These are phyloP conservation scores for Apis mellifera DNA, from an alignment of 1,140 invertebrate genomes.

Conservation along the genomic window Amel_HAv3.1 CM009931.2:13794001-13794500, in stretches of 20 bases:
- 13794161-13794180: too few species aligned
- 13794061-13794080: too few species aligned
- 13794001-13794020: too few species aligned
- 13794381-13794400: slow-evolving; percentile 39
- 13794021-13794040: too few species aligned
- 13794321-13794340: slow-evolving; percentile 28
- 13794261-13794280: background rate
- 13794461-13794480: too few species aligned
- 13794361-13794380: slow-evolving; percentile 35
- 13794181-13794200: background rate
- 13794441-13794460: background rate
- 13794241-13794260: background rate
- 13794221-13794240: background rate
- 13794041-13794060: too few species aligned
- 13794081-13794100: too few species aligned
- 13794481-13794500: too few species aligned
- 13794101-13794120: too few species aligned
- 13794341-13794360: slow-evolving; percentile 1
- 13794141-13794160: too few species aligned
- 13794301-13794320: slow-evolving; percentile 6
- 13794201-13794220: background rate
- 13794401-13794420: slow-evolving; percentile 1
- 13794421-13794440: background rate
- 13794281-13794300: background rate
- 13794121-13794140: too few species aligned